Conservation (phyloP, 2,797 vertebrate genomes). For the Euphonia xanthogaster region DNA sequence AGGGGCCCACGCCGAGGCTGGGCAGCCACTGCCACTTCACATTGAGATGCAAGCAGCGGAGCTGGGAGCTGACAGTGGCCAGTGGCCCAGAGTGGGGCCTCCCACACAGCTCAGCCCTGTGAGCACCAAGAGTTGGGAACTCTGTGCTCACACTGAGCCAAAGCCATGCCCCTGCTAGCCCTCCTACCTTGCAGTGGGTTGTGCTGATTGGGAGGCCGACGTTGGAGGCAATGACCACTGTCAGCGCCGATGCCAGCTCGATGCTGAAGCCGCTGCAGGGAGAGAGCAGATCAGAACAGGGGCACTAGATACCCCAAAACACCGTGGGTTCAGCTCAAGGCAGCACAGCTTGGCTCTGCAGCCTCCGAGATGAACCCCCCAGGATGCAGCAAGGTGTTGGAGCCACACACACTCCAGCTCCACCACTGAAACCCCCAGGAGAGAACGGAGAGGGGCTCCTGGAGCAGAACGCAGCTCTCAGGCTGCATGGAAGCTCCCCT, state of each 20-base stretch:
- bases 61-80: background rate
- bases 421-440: background rate
- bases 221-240: conserved; percentile 93
- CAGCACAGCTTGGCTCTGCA: background rate
- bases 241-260: conserved; percentile 91
- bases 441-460: background rate
- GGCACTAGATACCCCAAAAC: background rate
- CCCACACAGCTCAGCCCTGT: accelerated
- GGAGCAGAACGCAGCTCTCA: background rate
- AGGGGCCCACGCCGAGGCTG: background rate
- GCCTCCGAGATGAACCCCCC: accelerated
- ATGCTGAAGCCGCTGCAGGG: conserved; percentile 92
- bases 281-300: accelerated
- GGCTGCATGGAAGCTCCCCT: too few relatives aligned
- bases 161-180: accelerated
- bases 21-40: background rate
- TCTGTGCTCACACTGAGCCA: accelerated
- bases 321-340: background rate
- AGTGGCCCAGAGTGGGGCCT: background rate
- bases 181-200: conserved; percentile 93
- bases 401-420: accelerated
- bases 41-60: accelerated
- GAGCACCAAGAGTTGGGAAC: accelerated
- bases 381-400: background rate
- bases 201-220: conserved; percentile 96